phyloP scores from a whole-genome alignment of 2,888 invertebrate genomes.

The Dioctria linearis region DNA sequence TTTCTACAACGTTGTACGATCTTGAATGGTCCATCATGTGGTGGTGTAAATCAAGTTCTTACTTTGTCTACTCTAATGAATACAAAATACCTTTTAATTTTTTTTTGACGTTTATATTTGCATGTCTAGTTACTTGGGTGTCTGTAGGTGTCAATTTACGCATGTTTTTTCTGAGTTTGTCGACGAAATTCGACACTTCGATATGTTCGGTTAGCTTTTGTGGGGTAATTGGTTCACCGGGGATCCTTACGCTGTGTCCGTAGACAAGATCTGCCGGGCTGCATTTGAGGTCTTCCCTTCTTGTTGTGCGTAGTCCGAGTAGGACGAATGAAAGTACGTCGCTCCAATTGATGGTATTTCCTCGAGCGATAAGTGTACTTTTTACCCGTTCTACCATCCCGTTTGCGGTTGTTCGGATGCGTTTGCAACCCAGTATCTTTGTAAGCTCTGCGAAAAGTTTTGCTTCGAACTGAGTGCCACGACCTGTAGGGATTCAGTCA shows the following conservation, averaged over 20 bases:
- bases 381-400: slow-evolving; percentile 62
- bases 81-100: too few relatives aligned
- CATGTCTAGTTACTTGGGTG: too few relatives aligned
- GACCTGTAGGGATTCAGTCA: slow-evolving; percentile 48
- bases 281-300: slow-evolving; percentile 65
- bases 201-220: too few relatives aligned
- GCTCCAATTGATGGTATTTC: slow-evolving; percentile 61
- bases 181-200: too few relatives aligned
- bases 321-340: slow-evolving; percentile 63
- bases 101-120: too few relatives aligned
- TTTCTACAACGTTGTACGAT: too few relatives aligned
- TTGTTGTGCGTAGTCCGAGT: slow-evolving; percentile 63
- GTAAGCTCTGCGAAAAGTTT: slow-evolving; percentile 44
- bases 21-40: too few relatives aligned
- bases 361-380: slow-evolving; percentile 63
- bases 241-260: slow-evolving; percentile 62
- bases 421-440: slow-evolving; percentile 12
- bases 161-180: too few relatives aligned
- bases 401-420: slow-evolving; percentile 52
- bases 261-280: slow-evolving; percentile 65
- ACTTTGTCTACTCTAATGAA: too few relatives aligned
- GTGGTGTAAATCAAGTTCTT: too few relatives aligned
- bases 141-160: too few relatives aligned
- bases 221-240: slow-evolving; percentile 52
- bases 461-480: slow-evolving; percentile 55